A percentile compares a stretch with the other conserved stretches of the same genome.
Evolutionary conservation across 1,140 invertebrate genomes (phyloP).

Genomic region (Globodera rostochiensis): DNA sequence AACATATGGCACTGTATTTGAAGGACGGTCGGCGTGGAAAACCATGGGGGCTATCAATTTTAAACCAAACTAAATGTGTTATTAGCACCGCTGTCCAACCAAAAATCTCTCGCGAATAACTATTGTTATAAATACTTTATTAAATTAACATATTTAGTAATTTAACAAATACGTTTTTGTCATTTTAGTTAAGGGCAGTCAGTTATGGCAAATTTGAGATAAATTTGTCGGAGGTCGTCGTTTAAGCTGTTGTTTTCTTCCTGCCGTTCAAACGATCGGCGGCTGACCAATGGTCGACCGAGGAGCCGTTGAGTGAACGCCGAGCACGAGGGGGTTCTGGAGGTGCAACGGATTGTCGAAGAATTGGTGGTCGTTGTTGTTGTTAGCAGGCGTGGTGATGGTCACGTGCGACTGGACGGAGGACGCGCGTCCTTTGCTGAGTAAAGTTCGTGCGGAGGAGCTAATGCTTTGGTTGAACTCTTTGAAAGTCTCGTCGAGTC

Average conservation of each 20-base stretch:
- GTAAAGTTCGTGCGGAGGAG: not conserved
- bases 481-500: not conserved
- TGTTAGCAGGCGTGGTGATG: not conserved
- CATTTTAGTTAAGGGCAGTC: too few relatives aligned
- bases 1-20: too few relatives aligned
- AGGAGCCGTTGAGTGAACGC: not conserved
- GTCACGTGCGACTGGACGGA: not conserved
- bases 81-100: too few relatives aligned
- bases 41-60: too few relatives aligned
- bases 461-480: not conserved
- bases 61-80: too few relatives aligned
- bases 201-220: too few relatives aligned
- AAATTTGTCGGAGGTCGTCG: too few relatives aligned
- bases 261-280: not conserved
- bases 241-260: not conserved
- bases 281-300: not conserved
- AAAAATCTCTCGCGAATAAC: too few relatives aligned
- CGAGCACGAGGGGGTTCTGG: not conserved
- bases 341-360: not conserved
- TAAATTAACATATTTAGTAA: too few relatives aligned
- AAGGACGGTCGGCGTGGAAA: too few relatives aligned
- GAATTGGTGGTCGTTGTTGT: not conserved
- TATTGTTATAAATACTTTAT: too few relatives aligned
- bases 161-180: too few relatives aligned
- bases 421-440: not conserved